These are phyloP conservation scores for Lepus europaeus DNA, from an alignment of 2,113 vertebrate genomes.

Conservation along the genomic window DNA sequence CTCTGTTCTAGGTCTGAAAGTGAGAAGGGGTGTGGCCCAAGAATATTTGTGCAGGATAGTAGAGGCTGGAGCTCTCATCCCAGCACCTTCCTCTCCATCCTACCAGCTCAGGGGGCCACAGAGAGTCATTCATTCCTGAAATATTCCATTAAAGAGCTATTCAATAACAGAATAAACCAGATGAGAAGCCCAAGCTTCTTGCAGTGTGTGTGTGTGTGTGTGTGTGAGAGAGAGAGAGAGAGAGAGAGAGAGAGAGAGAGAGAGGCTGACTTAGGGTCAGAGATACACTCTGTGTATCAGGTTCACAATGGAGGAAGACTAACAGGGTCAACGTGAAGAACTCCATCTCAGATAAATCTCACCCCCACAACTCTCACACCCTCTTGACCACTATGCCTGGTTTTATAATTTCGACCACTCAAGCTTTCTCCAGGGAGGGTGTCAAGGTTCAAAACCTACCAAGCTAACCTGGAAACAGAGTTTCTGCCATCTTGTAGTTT, in stretches of 20 bases:
- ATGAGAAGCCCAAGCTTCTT: not conserved
- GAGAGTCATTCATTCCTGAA: constrained; percentile 24
- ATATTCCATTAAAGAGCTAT: not conserved
- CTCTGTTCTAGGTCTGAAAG: not conserved
- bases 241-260: not conserved
- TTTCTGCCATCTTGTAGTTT: constrained; percentile 43
- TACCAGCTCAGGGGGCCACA: not conserved
- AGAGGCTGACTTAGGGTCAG: not conserved
- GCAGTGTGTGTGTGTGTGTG: not conserved
- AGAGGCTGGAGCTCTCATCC: not conserved
- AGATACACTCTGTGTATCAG: not conserved
- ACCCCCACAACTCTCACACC: not conserved
- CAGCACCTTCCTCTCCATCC: not conserved
- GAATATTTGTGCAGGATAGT: not conserved
- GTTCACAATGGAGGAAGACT: not conserved
- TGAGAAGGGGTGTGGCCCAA: not conserved
- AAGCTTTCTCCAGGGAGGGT: constrained; percentile 39
- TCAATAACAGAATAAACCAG: constrained; percentile 48
- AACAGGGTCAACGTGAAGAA: constrained; percentile 38
- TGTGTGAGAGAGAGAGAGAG: not conserved
- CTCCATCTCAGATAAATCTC: not conserved
- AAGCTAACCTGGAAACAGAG: constrained; percentile 46
- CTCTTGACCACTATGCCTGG: not conserved
- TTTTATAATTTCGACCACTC: constrained; percentile 33
- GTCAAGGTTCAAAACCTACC: constrained; percentile 44